A percentile compares a stretch with the other conserved stretches of the same genome.
Conservation (phyloP, 1,140 invertebrate genomes). For the Bombus terrestris region DNA sequence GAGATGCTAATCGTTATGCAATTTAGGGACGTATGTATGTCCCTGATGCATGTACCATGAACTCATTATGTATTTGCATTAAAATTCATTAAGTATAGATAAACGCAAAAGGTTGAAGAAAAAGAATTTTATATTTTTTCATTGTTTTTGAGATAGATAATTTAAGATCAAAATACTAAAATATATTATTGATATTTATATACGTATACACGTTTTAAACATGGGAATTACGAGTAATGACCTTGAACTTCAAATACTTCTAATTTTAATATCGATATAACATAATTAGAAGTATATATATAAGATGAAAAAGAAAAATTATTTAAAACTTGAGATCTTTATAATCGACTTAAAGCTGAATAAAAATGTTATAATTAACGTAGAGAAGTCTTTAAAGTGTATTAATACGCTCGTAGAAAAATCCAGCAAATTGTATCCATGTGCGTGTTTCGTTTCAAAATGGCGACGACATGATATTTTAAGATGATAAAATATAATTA, state of each 20-base stretch:
- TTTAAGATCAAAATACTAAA: not conserved
- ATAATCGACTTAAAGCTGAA: not conserved
- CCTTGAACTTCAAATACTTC: slow-evolving; percentile 39
- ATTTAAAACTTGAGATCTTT: not conserved
- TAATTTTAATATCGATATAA: slow-evolving; percentile 18
- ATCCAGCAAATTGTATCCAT: slow-evolving; percentile 41
- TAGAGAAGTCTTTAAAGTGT: not conserved
- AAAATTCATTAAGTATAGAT: slow-evolving; percentile 1
- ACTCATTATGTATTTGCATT: not conserved
- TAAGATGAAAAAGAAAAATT: not conserved
- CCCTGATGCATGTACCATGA: not conserved
- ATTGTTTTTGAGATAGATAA: not conserved
- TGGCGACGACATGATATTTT: slow-evolving; percentile 51
- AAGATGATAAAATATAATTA: slow-evolving; percentile 43
- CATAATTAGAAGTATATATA: not conserved
- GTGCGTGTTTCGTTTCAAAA: slow-evolving; percentile 64
- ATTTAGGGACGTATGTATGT: not conserved
- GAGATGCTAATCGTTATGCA: not conserved
- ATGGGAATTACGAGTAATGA: not conserved
- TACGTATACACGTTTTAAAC: not conserved
- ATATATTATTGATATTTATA: not conserved
- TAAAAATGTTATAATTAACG: not conserved
- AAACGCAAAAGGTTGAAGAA: no score
- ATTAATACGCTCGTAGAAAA: slow-evolving; percentile 5
- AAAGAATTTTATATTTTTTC: not conserved